Evolutionary conservation across 2,797 vertebrate genomes (phyloP).

Genomic region (Chaetodon trifasciatus): DNA sequence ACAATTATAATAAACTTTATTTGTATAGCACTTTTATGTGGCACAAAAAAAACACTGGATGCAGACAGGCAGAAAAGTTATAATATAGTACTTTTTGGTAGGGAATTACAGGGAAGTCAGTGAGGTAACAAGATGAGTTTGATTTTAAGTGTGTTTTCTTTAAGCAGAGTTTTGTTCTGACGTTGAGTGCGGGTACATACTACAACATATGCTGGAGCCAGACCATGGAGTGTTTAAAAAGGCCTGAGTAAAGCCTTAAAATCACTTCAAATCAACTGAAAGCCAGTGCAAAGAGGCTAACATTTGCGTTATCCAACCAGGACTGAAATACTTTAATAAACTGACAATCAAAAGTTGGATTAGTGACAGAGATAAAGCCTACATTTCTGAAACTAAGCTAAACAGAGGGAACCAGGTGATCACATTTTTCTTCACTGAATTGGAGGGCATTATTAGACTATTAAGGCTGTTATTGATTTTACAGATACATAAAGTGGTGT

Average conservation of each 20-base stretch:
- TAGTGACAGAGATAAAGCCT: too few species aligned
- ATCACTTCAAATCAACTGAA: background rate
- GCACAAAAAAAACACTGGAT: background rate
- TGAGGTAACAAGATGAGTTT: background rate
- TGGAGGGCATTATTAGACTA: background rate
- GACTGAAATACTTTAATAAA: background rate
- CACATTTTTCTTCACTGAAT: background rate
- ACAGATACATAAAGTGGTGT: background rate
- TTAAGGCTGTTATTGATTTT: background rate
- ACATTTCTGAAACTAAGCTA: background rate
- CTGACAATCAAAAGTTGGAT: background rate
- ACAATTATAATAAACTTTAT: conserved; percentile 2
- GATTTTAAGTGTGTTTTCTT: background rate
- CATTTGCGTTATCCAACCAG: too few species aligned
- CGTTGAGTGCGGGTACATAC: background rate
- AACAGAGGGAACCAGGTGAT: background rate
- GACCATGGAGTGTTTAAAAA: background rate
- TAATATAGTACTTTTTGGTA: background rate
- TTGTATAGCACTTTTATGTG: background rate
- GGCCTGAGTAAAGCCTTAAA: background rate
- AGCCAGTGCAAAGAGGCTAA: background rate
- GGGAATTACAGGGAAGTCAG: background rate
- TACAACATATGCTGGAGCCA: background rate
- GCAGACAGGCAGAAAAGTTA: background rate
- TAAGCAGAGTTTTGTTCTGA: background rate